Evolutionary conservation across 1,140 invertebrate genomes (phyloP), one percentile per base, ranked within the genome.

Genomic region (Papilio glaucus): DNA sequence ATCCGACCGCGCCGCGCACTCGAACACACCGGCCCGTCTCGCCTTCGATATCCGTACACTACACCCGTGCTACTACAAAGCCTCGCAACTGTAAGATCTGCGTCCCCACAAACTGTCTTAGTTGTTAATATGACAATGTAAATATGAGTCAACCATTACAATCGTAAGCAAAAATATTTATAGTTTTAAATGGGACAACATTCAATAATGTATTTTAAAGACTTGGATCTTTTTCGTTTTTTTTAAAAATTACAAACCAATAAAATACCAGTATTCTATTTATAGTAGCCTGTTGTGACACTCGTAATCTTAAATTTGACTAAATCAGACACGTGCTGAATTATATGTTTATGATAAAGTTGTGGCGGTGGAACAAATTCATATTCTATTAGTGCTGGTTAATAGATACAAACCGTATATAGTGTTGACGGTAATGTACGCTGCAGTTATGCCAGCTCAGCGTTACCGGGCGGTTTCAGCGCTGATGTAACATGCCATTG

Each of bases 1-100:
- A 87, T 86, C 87, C 85, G 78, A 89, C 85, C 89, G 87, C 88
- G 85, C 85, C 86, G 84, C 87, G 21, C 87, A 87, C 86, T 87
- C 85, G 79, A 90, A 84, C 90, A 89, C 83, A 88, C 83, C 80
- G 86, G 83, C 82, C 80, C 84, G 82, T 81, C 82, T 88, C 90
- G 89, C 88, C 89, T 89, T 85, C 80, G 81, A 87, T 85, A 87
- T 85, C 82, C 79, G 77, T 41, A 72, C 42, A 39, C 69, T 49
- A 38, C 12, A 18, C 39, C 10, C 38, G 10, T 15, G n/a, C 63
- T 21, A 39, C 63, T 18, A 18, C 45, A 49, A n/a, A n/a, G 45
- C 45, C 18, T 57, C 12, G 9, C 12, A 41, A 41, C 49, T 24
- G 12, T 12, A 26, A 24, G 49, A 57, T 57, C 49, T 24, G 39